A percentile compares a stretch with the other conserved stretches of the same genome.
These are phyloP conservation scores for Rousettus leschenaultii DNA, from an alignment of 2,113 vertebrate genomes.

Conservation along the genomic window DNA sequence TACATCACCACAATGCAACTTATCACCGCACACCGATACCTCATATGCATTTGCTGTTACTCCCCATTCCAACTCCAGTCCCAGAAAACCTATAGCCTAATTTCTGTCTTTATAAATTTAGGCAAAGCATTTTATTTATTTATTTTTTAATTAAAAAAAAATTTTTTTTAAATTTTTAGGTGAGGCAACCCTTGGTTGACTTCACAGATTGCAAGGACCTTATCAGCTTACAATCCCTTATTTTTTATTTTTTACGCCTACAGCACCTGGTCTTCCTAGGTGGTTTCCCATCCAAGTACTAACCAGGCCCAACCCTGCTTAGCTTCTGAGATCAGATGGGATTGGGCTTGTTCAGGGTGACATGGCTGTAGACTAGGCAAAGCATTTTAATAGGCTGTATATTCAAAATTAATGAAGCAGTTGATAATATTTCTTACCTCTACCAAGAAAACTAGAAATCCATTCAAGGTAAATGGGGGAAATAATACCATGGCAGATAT, in stretches of 20 bases:
- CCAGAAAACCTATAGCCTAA: not conserved
- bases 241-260: no score
- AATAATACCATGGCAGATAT: conserved; percentile 5
- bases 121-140: not conserved
- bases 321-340: no score
- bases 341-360: no score
- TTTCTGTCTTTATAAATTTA: not conserved
- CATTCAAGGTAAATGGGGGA: conserved; percentile 14
- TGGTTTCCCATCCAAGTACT: no score
- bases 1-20: not conserved
- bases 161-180: no score
- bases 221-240: no score
- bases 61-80: not conserved
- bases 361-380: not conserved
- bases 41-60: not conserved
- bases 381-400: not conserved
- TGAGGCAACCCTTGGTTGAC: no score
- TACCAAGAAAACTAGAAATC: not conserved
- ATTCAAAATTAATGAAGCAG: not conserved
- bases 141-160: no score
- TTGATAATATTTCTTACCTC: conserved; percentile 52
- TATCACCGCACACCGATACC: not conserved
- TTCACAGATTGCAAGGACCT: no score
- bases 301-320: no score
- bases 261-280: no score